Conservation (phyloP, 2,113 vertebrate species). For the Bothrops jararaca region DNA sequence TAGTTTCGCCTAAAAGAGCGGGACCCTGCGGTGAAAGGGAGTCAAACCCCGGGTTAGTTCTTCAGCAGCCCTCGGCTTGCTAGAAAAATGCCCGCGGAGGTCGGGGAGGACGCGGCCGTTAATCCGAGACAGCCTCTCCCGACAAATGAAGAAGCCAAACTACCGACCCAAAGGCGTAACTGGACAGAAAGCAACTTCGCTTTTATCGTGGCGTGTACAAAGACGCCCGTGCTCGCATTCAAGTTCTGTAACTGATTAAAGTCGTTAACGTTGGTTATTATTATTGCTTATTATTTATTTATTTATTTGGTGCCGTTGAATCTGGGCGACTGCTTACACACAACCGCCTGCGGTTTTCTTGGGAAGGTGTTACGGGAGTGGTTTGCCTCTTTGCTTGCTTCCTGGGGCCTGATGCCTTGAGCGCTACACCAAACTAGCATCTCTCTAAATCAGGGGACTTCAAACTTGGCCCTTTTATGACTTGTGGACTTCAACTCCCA, state of each 20-base stretch:
- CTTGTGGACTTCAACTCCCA: too few species aligned
- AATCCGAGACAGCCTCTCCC: not conserved
- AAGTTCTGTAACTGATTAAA: not conserved
- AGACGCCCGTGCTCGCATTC: not conserved
- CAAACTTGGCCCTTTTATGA: too few species aligned
- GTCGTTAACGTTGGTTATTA: not conserved
- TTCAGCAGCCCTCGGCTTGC: not conserved
- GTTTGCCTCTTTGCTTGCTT: not conserved
- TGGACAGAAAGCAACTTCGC: not conserved
- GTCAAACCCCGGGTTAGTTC: fast-evolving
- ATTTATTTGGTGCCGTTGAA: not conserved
- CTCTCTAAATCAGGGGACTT: not conserved
- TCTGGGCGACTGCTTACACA: not conserved
- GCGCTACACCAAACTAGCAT: not conserved
- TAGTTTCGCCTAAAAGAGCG: not conserved
- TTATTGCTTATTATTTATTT: too few species aligned
- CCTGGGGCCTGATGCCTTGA: not conserved
- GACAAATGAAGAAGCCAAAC: not conserved
- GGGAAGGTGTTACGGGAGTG: not conserved
- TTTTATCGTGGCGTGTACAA: not conserved
- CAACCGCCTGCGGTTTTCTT: not conserved
- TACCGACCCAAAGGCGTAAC: too few species aligned
- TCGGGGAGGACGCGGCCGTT: not conserved
- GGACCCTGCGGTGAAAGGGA: not conserved
- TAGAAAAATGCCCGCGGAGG: not conserved